phyloP scores from a whole-genome alignment of 2,888 invertebrate species.

The Agriopis aurantiaria region DNA sequence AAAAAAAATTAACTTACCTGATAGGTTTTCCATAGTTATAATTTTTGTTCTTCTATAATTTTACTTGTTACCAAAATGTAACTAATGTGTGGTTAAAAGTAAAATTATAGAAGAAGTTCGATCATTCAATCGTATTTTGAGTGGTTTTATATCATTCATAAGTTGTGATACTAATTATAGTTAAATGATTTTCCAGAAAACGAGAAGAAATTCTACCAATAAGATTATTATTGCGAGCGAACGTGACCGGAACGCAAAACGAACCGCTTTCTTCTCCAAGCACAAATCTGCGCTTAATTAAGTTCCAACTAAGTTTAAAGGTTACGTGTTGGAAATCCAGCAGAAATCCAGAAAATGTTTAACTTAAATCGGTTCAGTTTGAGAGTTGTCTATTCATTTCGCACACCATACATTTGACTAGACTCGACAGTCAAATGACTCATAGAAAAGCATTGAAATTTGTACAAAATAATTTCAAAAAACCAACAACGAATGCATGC shows the following conservation, averaged over 20 bases:
- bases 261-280: conserved; percentile 32
- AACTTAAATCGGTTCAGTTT: conserved; percentile 41
- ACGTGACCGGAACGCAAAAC: conserved; percentile 37
- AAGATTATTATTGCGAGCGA: conserved; percentile 32
- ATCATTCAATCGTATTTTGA: no score
- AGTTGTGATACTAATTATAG: neutral
- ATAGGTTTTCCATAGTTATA: no score
- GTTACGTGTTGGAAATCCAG: conserved; percentile 41
- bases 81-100: no score
- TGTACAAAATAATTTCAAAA: neutral
- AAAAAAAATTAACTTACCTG: no score
- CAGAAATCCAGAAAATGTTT: conserved; percentile 35
- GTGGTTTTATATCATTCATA: neutral
- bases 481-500: no score
- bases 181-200: conserved; percentile 5
- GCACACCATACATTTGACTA: neutral
- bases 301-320: conserved; percentile 48
- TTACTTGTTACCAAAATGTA: no score
- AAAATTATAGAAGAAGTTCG: no score
- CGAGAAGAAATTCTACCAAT: conserved; percentile 33
- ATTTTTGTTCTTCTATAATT: no score
- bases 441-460: neutral
- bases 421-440: neutral
- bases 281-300: conserved; percentile 48
- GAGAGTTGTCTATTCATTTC: conserved; percentile 3